Conservation (phyloP, 23 tunicate species). For the Ascidia mentula region DNA sequence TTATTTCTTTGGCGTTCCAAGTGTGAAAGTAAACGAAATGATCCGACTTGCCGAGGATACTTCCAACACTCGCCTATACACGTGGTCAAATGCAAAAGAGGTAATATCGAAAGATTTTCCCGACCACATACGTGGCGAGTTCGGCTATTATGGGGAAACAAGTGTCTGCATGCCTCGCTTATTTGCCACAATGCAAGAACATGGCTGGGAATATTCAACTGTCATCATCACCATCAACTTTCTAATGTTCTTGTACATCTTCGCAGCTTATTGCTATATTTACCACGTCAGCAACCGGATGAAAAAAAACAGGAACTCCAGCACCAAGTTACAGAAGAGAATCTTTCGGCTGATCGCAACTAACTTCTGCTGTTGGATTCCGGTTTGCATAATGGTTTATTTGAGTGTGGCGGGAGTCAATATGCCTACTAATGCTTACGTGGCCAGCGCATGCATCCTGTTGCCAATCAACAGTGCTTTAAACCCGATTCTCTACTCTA, state of each 20-base stretch:
- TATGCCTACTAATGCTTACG: constrained; percentile 1
- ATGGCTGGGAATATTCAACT: constrained; percentile 6
- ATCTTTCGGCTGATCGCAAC: constrained; percentile 2
- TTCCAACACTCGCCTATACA: background rate
- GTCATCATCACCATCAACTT: constrained; percentile 14
- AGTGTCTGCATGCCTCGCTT: constrained; percentile 30
- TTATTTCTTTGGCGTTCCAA: background rate
- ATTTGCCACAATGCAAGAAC: background rate
- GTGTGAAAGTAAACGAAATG: background rate
- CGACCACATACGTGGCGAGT: background rate
- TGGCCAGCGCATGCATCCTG: constrained; percentile 17
- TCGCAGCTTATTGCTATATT: background rate
- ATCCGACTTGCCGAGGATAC: background rate
- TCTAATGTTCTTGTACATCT: constrained; percentile 9
- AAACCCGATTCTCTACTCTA: constrained; percentile 16
- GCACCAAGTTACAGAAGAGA: constrained; percentile 2
- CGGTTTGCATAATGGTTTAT: constrained; percentile 17
- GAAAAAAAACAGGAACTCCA: background rate
- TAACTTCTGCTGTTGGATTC: constrained; percentile 20
- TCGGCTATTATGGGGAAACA: constrained; percentile 29
- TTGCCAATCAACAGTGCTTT: constrained; percentile 22
- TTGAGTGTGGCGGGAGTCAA: background rate
- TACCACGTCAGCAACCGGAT: background rate
- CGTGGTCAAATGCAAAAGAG: background rate
- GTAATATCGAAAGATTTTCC: background rate